A percentile compares a stretch with the other conserved stretches of the same genome.
Conservation (phyloP, 2,888 invertebrate genomes). For the Cephus sareptanus region DNA sequence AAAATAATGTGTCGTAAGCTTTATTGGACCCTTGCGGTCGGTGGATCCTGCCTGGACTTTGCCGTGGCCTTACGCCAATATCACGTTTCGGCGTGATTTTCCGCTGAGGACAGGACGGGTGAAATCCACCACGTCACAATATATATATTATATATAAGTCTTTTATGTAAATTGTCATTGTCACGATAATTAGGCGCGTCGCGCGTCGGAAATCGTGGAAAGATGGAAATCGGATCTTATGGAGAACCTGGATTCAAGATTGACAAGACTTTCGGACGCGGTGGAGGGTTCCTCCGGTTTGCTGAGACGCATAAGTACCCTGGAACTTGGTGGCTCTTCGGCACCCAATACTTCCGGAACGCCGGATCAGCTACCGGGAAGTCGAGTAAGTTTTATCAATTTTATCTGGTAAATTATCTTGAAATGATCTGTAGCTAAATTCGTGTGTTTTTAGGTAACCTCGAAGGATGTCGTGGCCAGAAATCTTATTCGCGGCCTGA, state of each 20-base stretch:
- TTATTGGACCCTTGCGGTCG: too few relatives aligned
- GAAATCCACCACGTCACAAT: too few relatives aligned
- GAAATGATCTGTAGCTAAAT: background rate
- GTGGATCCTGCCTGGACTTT: too few relatives aligned
- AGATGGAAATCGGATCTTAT: constrained; percentile 53
- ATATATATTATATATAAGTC: background rate
- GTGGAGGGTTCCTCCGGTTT: constrained; percentile 58
- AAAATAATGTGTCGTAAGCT: too few relatives aligned
- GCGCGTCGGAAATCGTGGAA: constrained; percentile 63
- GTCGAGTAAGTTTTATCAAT: background rate
- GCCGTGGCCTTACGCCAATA: too few relatives aligned
- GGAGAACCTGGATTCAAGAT: constrained; percentile 43
- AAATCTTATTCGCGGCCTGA: constrained; percentile 65
- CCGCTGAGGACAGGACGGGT: too few relatives aligned
- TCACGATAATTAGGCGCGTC: constrained; percentile 58
- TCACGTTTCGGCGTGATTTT: too few relatives aligned
- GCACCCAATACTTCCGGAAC: constrained; percentile 23
- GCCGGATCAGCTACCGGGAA: constrained; percentile 10
- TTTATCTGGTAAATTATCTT: background rate
- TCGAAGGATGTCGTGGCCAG: constrained; percentile 39
- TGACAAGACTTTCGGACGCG: constrained; percentile 43
- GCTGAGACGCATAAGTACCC: constrained; percentile 40
- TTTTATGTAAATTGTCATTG: background rate
- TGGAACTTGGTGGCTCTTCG: constrained; percentile 35
- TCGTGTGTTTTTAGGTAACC: background rate